Conservation (phyloP, 2,888 invertebrate genomes). For the Lasioglossum oenotherae region DNA sequence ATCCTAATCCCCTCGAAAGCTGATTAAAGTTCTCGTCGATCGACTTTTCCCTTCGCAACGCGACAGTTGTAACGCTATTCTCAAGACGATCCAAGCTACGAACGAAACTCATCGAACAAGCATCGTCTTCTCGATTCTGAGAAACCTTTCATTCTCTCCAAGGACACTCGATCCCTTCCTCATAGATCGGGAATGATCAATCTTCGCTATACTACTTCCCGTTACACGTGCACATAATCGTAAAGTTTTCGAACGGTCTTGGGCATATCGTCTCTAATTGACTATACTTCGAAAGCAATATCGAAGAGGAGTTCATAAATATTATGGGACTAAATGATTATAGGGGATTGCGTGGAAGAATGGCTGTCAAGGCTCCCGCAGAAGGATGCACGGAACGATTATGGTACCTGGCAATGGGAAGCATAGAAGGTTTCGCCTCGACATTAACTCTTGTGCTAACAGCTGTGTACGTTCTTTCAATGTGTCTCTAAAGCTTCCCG, state of each 20-base stretch:
- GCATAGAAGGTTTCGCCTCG: background rate
- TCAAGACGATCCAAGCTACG: background rate
- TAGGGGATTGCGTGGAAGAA: background rate
- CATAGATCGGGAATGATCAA: slow-evolving; percentile 8
- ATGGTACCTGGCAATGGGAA: background rate
- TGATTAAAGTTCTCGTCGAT: background rate
- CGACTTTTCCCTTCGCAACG: background rate
- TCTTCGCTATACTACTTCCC: background rate
- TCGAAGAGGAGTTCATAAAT: background rate
- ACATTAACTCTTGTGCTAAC: background rate
- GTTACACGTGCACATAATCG: background rate
- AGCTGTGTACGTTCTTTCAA: background rate
- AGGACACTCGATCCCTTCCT: slow-evolving; percentile 16
- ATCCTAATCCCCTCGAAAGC: background rate
- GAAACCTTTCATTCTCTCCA: slow-evolving; percentile 22
- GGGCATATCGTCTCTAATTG: background rate
- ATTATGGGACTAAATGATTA: background rate
- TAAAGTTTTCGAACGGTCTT: background rate
- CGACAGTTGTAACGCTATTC: background rate
- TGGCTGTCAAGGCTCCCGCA: background rate
- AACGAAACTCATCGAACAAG: background rate
- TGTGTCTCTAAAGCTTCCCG: background rate
- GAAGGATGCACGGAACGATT: background rate
- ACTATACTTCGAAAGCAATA: background rate
- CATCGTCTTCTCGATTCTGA: background rate